Base-by-base conservation (phyloP, 92 coral and sea anemone genomes). In the Hydrozoanthus gracilis region DNA sequence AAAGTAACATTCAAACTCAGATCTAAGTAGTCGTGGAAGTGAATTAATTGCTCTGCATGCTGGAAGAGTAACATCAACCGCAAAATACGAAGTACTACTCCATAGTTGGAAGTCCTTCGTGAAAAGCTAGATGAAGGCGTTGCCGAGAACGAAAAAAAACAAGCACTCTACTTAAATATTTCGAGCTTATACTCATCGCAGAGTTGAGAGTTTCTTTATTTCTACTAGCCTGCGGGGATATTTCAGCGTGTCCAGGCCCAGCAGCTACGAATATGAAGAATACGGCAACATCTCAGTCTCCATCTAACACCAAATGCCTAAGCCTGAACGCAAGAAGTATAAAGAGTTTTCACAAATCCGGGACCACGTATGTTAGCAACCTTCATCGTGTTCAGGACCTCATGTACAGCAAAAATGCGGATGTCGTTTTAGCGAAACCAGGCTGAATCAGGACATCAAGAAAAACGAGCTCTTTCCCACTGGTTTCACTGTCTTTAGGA, bases 71-170 rank as follows among this genome's bases (percentile, higher is more conserved):
- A 71, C 89, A 49, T 66, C 76, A 7, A 70, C 73, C 65, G 85
- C 80, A 62, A 86, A 86, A 47, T 86, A 62, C 67, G 77, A 86
- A 77, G 85, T 77, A 60, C 68, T 58, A 46, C 17, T 87, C 52
- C 73, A 27, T 13, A 46, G 45, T 58, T 44, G 51, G 77, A 87
- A 66, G 71, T 48, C 44, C 82, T 51, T 77, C 44, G 71, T 68
- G 70, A 73, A 66, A 35, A 77, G 51, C 52, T 77, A 77, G 74
- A 58, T 68, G 79, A 48, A 82, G 62, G 82, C 77, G 76, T 16
- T 27, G 10, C 67, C 82, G 55, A 45, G 64, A 44, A 71, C 47
- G 20, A n/a, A 77, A 66, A 74, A 47, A 76, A 87, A 13, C 79
- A 39, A 56, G 83, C 67, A 15, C 51, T 44, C 69, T 87, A 51